Base-by-base conservation (phyloP, 2,888 invertebrate species). In the Papilio elwesi region DNA sequence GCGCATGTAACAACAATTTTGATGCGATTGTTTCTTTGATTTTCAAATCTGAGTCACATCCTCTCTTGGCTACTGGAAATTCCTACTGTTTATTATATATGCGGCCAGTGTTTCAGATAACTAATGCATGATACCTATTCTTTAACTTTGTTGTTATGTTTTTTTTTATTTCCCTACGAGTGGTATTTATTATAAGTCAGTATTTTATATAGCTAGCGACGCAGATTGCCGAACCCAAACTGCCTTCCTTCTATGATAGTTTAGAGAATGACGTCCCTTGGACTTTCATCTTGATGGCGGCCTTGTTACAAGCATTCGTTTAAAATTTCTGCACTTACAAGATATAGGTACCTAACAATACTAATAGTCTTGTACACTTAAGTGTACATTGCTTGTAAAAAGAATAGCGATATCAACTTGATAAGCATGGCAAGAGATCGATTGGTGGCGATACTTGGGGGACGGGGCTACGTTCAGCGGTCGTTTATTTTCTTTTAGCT, bases 71-170 rank as follows among this genome's bases (percentile, higher is more conserved):
- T 38, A 38, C 9, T 1, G 13, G n/a, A 38, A 59, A 59, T 59
- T 59, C 59, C 59, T 59, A 38, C 59, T 9, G 38, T 38, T 59
- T 59, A 59, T 59, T 59, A 57, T 57, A 26, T 59, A 59, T 36
- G 59, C 59, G 3, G 9, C n/a, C 38, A 38, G 9, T 8, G 59
- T 59, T n/a, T 36, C 38, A 59, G 9, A 36, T 59, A 13, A 59
- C 38, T 36, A 26, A 36, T 36, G 12, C 57, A 57, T 13, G 26
- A 57, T 26, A 57, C 1, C 38, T 38, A 59, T 59, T 59, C 38
- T 59, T 55, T 57, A 57, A 36, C 57, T 6, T 59, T 59, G n/a
- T 59, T 59, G 38, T n/a, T 8, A 9, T 38, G 0, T 9, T 26
- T 38, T 38, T 51, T 51, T 51, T n/a, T 3, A 51, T 43, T 43